Evolutionary conservation across 2,113 vertebrate species (phyloP), one percentile per base, ranked within the genome.

Genomic region (Anguilla japonica): DNA sequence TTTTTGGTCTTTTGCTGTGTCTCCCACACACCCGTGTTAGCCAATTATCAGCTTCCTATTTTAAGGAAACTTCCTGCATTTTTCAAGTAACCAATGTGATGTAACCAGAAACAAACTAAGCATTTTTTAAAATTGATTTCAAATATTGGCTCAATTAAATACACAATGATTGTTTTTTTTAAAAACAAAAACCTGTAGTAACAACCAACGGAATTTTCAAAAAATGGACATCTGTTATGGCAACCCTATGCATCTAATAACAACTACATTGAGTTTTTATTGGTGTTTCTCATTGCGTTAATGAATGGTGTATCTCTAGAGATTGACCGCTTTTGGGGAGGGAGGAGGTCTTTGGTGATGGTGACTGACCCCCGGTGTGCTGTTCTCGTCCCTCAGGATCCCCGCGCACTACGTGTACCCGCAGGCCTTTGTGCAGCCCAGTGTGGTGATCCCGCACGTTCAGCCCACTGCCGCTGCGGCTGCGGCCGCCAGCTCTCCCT

Each of bases 381-480:
- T 13, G 75, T 20, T 13, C 93, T 53, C 92, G 83, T 91, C 89
- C 95, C 87, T 93, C 97, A 99, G 98, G 96, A 97, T 99, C 85
- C 97, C 98, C 26, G 97, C 98, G 88, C 98, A 99, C 93, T 99
- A 99, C 83, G 96, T 99, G 90, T 99, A 99, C 91, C 98, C 98
- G 82, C 98, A 98, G 95, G 97, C 97, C 87, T 98, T 98, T 60
- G 95, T 99, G 90, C 98, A 99, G 91, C 98, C 98, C 5, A 98
- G 98, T 84, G 91, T 99, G 92, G 95, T 98, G 88, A 98, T 99
- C 83, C 97, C 97, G 2, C 97, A 98, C 11, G 96, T 98, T 0
- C 97, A 98, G 87, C 96, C 96, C 0, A 93, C 97, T 0, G 95
- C 97, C 6, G 94, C 97, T 11, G 93, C 95, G 1, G 92, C 94